These are phyloP conservation scores for Crotalus horridus DNA, from an alignment of 2,113 vertebrate genomes.

Conservation along the genomic window DNA sequence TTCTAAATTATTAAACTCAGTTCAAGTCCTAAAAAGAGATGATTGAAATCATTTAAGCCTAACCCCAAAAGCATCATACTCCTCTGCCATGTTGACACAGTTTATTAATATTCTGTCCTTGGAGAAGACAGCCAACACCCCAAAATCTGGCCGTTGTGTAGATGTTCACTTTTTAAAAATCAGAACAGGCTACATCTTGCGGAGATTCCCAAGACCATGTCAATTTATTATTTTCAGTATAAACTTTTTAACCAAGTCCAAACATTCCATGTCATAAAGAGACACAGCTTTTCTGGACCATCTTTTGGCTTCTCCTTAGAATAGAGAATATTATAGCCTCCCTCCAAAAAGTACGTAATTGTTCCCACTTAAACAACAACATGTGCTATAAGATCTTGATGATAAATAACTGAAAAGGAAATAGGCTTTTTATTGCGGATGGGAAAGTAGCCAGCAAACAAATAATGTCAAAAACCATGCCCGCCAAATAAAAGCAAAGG, in stretches of 20 bases:
- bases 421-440: constrained; percentile 45
- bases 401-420: constrained; percentile 52
- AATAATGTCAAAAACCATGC: constrained; percentile 1
- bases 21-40: background rate
- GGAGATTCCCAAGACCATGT: constrained; percentile 15
- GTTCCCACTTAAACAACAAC: constrained; percentile 41
- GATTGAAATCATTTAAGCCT: background rate
- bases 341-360: constrained; percentile 31
- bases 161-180: constrained; percentile 25
- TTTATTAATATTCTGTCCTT: background rate
- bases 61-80: background rate
- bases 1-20: background rate
- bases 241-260: constrained; percentile 27
- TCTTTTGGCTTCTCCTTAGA: constrained; percentile 37
- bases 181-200: constrained; percentile 20
- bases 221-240: constrained; percentile 36
- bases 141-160: constrained; percentile 30
- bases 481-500: background rate
- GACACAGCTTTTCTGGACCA: constrained; percentile 27
- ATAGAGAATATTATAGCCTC: constrained; percentile 16
- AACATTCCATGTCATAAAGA: constrained; percentile 21
- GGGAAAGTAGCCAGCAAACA: constrained; percentile 28
- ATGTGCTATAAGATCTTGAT: constrained; percentile 14
- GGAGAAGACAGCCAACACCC: constrained; percentile 25
- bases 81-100: background rate